Evolutionary conservation across 2,797 vertebrate species (phyloP).

Genomic region (Loriculus beryllinus): DNA sequence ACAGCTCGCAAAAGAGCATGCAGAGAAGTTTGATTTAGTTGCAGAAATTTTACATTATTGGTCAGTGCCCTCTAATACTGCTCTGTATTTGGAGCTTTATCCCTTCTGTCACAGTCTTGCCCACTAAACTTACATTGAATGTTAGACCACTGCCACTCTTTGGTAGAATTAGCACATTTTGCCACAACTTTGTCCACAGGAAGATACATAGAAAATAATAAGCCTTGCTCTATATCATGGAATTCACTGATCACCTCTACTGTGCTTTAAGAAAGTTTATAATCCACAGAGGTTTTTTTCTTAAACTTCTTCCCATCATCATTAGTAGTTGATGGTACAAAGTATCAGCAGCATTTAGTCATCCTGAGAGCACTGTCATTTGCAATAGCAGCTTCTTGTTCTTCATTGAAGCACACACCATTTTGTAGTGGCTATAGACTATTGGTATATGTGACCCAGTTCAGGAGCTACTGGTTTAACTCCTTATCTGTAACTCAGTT

Average conservation of each 20-base stretch:
- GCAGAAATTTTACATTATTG: neutral
- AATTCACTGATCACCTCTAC: neutral
- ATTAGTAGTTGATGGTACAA: neutral
- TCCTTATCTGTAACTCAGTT: neutral
- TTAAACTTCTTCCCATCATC: neutral
- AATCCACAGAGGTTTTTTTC: neutral
- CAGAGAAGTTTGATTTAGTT: neutral
- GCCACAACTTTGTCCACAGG: neutral
- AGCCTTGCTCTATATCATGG: neutral
- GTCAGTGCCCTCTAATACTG: neutral
- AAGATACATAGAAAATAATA: neutral
- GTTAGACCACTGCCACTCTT: neutral
- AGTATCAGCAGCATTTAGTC: neutral
- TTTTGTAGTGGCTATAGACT: neutral
- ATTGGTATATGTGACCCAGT: neutral
- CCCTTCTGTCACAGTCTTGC: neutral
- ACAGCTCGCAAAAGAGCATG: neutral
- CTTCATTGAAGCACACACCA: neutral
- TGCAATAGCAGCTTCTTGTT: neutral
- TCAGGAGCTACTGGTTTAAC: neutral
- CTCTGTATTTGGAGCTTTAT: neutral
- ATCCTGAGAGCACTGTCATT: neutral
- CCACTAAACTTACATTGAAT: neutral
- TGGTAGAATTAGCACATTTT: neutral
- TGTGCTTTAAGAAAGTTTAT: neutral